These are phyloP conservation scores for Drosophila percnosoma DNA, from an alignment of 2,888 invertebrate species.

Conservation along the genomic window DNA sequence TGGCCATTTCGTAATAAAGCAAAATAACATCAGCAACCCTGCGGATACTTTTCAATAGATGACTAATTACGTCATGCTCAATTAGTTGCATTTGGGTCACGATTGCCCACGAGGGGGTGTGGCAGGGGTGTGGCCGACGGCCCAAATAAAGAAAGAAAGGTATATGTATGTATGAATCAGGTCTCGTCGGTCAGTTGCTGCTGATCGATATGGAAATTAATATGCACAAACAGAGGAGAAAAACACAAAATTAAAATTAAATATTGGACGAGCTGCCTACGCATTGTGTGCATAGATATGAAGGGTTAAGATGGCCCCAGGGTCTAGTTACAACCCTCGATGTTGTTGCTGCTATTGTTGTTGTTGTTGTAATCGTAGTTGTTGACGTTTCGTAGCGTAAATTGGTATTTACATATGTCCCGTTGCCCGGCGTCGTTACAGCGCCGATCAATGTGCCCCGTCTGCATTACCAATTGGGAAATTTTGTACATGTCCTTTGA, in stretches of 20 bases:
- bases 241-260: conserved; percentile 31
- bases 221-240: conserved; percentile 23
- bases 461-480: conserved; percentile 70
- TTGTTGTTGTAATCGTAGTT: conserved; percentile 71
- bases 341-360: conserved; percentile 11
- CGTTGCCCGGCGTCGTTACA: conserved; percentile 34
- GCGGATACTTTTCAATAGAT: conserved; percentile 51
- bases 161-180: conserved; percentile 25
- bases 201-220: conserved; percentile 58
- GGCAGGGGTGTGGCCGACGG: conserved; percentile 46
- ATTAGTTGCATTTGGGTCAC: conserved; percentile 76
- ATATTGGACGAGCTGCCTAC: conserved; percentile 35
- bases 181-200: conserved; percentile 21
- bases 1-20: conserved; percentile 38
- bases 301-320: conserved; percentile 44
- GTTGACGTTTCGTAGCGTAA: conserved; percentile 78
- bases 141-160: conserved; percentile 17
- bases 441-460: conserved; percentile 59
- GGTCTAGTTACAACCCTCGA: conserved; percentile 25
- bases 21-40: conserved; percentile 37
- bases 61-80: conserved; percentile 79
- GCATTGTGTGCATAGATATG: conserved; percentile 7
- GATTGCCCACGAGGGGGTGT: conserved; percentile 16
- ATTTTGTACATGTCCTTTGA: conserved; percentile 72
- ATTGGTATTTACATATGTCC: conserved; percentile 81